Evolutionary conservation across 2,113 vertebrate species (phyloP), one percentile per base, ranked within the genome.

Genomic region (Hemiprocne comata): DNA sequence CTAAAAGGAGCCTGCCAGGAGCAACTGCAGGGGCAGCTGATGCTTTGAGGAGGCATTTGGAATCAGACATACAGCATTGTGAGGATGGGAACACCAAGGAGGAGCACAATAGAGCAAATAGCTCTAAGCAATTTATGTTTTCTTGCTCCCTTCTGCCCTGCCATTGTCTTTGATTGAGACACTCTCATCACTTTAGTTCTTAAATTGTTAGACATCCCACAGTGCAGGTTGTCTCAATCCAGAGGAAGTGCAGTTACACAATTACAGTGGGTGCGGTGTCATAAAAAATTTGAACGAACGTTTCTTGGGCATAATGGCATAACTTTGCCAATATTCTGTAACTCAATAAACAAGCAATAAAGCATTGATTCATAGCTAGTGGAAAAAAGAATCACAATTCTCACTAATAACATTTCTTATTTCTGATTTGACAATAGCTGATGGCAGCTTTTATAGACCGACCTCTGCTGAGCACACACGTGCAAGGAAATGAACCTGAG

Each of bases 371-470:
- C 57, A 82, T 93, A 38, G 50, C 74, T 54, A 64, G 69, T 81
- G 82, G 89, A 53, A 46, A 70, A 87, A 48, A 48, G 42, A 70
- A 65, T 71, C 8, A 12, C 66, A 81, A 5, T 83, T 95, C 84
- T 78, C 42, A 25, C 57, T 92, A 87, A 95, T 36, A 94, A 31
- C 31, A 88, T 93, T 97, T 94, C 61, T 93, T 17, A 6, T 69
- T 80, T n/a, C 58, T 89, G 58, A 72, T 71, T 84, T 90, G 80
- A 78, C 58, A 85, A 24, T 53, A 92, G 92, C 90, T 80, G 87
- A 95, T 87, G 83, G 82, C 67, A 86, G 66, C 51, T 94, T 86
- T 91, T 89, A 46, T 73, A 67, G 61, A 74, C n/a, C 8, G 4
- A 69, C 19, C 70, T 94, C 53, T 91, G 40, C 86, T 83, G 85